phyloP scores from a whole-genome alignment of 2,113 vertebrate species.

The Poecile atricapillus region DNA sequence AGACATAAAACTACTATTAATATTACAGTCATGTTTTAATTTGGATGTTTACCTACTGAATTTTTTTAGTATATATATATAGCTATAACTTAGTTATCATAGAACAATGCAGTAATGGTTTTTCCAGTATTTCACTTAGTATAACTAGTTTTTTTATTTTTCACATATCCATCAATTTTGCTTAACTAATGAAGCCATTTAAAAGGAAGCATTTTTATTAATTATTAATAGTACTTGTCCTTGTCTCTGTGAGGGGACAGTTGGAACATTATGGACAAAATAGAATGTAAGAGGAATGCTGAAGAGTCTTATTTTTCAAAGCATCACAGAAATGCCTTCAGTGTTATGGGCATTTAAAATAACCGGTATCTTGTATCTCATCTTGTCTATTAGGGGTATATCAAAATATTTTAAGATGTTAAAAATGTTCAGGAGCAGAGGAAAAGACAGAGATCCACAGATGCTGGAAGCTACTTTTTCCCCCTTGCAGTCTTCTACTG shows the following conservation, averaged over 20 bases:
- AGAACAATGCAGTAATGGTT: not conserved
- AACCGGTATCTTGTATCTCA: not conserved
- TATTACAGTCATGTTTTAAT: conserved; percentile 55
- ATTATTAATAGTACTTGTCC: not conserved
- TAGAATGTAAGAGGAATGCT: not conserved
- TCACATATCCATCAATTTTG: not conserved
- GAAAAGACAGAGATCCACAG: not conserved
- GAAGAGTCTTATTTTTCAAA: not conserved
- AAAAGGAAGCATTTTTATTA: not conserved
- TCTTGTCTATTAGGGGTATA: not conserved
- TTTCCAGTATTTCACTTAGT: not conserved
- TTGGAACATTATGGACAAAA: not conserved
- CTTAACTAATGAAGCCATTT: not conserved
- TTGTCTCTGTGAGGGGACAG: not conserved
- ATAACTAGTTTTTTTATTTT: not conserved
- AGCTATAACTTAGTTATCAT: not conserved
- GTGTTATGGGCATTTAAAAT: not conserved
- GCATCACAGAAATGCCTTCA: not conserved
- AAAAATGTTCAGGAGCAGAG: not conserved
- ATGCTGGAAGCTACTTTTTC: not conserved
- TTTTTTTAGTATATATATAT: not conserved
- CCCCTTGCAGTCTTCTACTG: not conserved
- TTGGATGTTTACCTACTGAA: conserved; percentile 49
- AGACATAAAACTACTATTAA: conserved; percentile 31
- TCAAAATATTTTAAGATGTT: not conserved